These are phyloP conservation scores for Capitella teleta DNA, from an alignment of 1,140 invertebrate species.

Conservation along the genomic window DNA sequence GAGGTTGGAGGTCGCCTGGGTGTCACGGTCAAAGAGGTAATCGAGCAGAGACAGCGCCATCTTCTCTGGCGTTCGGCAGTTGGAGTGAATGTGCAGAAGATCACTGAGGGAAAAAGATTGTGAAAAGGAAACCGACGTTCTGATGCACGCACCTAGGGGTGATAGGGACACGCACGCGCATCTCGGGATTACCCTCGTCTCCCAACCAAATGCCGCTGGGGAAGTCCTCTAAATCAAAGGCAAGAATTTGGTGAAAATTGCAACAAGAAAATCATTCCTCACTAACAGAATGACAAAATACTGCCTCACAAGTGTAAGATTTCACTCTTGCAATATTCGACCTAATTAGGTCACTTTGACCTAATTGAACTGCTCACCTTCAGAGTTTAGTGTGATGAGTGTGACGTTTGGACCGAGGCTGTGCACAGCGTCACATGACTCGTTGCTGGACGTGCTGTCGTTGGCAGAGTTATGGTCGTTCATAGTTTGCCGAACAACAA, in stretches of 20 bases:
- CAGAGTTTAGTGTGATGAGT: slow-evolving; percentile 39
- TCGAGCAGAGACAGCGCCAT: slow-evolving; percentile 49
- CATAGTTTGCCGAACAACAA: slow-evolving; percentile 11
- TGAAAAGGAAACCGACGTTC: neutral
- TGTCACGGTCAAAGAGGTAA: slow-evolving; percentile 47
- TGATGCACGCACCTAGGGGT: slow-evolving; percentile 40
- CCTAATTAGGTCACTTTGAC: too few species aligned
- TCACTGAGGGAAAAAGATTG: too few species aligned
- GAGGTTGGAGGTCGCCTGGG: slow-evolving; percentile 46
- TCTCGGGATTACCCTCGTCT: slow-evolving; percentile 45
- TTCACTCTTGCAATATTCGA: too few species aligned
- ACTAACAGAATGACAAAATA: too few species aligned
- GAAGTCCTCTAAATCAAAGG: slow-evolving; percentile 46
- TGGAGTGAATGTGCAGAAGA: slow-evolving; percentile 47
- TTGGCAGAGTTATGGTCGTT: slow-evolving; percentile 17
- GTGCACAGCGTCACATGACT: slow-evolving; percentile 1
- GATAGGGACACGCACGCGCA: slow-evolving; percentile 46
- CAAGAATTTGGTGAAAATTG: too few species aligned
- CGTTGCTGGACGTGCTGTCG: slow-evolving; percentile 13
- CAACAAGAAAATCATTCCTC: too few species aligned
- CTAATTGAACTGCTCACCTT: slow-evolving; percentile 37
- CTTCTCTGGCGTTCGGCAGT: slow-evolving; percentile 47
- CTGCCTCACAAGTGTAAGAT: too few species aligned
- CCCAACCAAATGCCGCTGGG: slow-evolving; percentile 50
- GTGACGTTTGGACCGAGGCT: slow-evolving; percentile 35